These are phyloP conservation scores for Callospermophilus lateralis DNA, from an alignment of 2,113 vertebrate genomes.

Conservation along the genomic window DNA sequence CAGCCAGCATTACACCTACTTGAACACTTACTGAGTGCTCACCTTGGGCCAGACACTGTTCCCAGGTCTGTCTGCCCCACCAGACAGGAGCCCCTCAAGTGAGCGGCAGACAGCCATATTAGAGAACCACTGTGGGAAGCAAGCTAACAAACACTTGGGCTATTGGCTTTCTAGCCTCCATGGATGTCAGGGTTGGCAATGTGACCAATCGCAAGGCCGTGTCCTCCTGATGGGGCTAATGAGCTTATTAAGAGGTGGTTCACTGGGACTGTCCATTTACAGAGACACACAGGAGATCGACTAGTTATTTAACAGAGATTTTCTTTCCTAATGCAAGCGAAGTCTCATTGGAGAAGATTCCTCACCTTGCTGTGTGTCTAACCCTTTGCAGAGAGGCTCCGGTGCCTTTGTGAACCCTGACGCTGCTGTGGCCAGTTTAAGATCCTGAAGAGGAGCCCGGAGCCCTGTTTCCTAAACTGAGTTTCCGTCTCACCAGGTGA, in stretches of 20 bases:
- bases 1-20: not conserved
- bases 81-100: not conserved
- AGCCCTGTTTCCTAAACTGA: not conserved
- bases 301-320: conserved; percentile 46
- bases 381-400: not conserved
- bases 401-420: not conserved
- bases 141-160: not conserved
- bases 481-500: not conserved
- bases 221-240: not conserved
- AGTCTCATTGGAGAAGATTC: not conserved
- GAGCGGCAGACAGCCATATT: not conserved
- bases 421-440: not conserved
- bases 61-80: not conserved
- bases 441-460: not conserved
- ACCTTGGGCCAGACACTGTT: too few species aligned
- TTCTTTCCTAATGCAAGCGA: not conserved
- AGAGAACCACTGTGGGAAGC: not conserved
- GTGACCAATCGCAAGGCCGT: not conserved
- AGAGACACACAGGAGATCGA: conserved; percentile 6
- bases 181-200: not conserved
- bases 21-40: not conserved
- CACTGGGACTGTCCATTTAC: conserved; percentile 1
- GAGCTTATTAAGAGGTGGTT: not conserved
- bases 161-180: not conserved
- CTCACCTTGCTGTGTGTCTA: not conserved